phyloP scores from a whole-genome alignment of 2,888 invertebrate species.

The Dryocosmus kuriphilus region DNA sequence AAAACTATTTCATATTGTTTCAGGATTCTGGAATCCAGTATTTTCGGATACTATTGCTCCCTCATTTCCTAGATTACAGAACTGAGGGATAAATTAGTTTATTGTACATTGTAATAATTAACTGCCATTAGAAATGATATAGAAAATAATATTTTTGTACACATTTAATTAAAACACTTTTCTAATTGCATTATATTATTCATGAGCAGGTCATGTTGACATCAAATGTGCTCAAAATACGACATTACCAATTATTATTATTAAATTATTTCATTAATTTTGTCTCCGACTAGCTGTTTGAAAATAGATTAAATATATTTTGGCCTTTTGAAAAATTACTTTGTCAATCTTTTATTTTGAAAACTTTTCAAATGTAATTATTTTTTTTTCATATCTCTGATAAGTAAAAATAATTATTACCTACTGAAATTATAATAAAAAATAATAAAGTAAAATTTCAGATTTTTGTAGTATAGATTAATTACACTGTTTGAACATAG shows the following conservation, averaged over 20 bases:
- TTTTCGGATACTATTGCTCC: constrained; percentile 66
- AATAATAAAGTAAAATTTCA: no score
- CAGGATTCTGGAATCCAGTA: constrained; percentile 76
- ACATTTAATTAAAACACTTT: not conserved
- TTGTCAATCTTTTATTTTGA: not conserved
- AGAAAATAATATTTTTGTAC: not conserved
- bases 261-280: not conserved
- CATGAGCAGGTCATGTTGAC: not conserved
- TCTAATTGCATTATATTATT: not conserved
- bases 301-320: not conserved
- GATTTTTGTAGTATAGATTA: no score
- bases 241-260: not conserved
- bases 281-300: not conserved
- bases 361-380: not conserved
- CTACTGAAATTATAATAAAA: no score
- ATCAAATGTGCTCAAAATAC: not conserved
- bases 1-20: constrained; percentile 36
- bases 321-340: not conserved
- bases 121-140: not conserved
- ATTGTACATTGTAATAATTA: not conserved
- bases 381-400: no score
- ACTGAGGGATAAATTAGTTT: not conserved
- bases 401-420: no score
- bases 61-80: constrained; percentile 18
- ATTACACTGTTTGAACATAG: constrained; percentile 70